Evolutionary conservation across 2,797 vertebrate genomes (phyloP).

Genomic region (Eurystomus glaucurus): DNA sequence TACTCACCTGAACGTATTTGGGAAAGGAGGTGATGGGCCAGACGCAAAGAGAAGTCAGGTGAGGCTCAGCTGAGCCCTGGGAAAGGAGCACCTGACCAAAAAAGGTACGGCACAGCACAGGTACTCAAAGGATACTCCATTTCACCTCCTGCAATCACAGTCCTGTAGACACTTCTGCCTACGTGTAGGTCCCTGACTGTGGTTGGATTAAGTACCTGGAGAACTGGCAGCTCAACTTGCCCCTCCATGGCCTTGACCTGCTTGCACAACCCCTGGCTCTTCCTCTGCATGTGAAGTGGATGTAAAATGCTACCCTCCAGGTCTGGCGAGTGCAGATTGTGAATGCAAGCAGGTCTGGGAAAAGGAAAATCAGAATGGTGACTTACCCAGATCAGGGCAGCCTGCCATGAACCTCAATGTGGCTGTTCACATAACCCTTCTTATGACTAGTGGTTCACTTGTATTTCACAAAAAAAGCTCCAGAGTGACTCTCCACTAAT

Average conservation of each 20-base stretch:
- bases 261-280: background rate
- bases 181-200: rapidly evolving
- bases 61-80: background rate
- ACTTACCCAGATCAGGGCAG: background rate
- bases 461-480: background rate
- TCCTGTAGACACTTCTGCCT: background rate
- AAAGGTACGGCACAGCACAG: rapidly evolving
- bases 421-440: background rate
- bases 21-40: background rate
- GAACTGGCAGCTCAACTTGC: background rate
- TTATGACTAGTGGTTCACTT: background rate
- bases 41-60: background rate
- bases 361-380: background rate
- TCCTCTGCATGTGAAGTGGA: background rate
- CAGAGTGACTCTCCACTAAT: background rate
- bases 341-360: background rate
- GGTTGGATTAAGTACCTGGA: background rate
- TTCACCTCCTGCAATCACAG: background rate
- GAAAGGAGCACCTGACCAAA: background rate
- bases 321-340: background rate
- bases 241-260: background rate
- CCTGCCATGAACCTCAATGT: background rate
- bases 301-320: background rate
- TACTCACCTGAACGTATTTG: background rate
- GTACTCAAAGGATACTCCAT: background rate